Evolutionary conservation across 2,113 vertebrate species (phyloP).

Genomic region (Phrynocephalus versicolor): DNA sequence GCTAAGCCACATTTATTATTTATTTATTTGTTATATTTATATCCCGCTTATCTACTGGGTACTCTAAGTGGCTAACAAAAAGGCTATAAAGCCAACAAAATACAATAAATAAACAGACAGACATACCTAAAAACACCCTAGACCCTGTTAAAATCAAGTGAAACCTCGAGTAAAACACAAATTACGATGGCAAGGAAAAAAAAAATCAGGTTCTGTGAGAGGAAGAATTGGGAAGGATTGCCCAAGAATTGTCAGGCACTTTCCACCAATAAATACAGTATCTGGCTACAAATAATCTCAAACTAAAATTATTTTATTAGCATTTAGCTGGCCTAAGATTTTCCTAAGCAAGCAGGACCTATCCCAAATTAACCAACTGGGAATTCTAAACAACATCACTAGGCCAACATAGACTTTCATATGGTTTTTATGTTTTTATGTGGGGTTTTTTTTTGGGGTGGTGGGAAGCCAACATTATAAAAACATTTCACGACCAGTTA

Average conservation of each 20-base stretch:
- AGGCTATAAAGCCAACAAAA: too few species aligned
- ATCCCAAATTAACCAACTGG: not conserved
- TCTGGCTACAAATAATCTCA: too few species aligned
- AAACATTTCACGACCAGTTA: slow-evolving; percentile 26
- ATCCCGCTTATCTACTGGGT: too few species aligned
- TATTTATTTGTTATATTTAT: too few species aligned
- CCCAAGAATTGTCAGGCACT: not conserved
- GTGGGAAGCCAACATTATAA: not conserved
- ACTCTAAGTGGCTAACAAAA: too few species aligned
- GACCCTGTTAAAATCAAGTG: too few species aligned
- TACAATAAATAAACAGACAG: too few species aligned
- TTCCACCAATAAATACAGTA: not conserved
- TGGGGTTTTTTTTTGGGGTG: not conserved
- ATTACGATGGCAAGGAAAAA: too few species aligned
- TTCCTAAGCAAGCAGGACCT: not conserved
- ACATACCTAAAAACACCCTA: too few species aligned
- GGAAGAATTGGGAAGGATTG: not conserved
- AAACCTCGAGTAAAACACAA: too few species aligned
- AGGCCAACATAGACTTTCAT: not conserved
- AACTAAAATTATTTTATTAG: not conserved
- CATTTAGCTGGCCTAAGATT: not conserved
- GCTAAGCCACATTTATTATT: not conserved
- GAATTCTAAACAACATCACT: not conserved
- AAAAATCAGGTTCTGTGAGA: not conserved
- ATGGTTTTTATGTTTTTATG: not conserved